phyloP scores from a whole-genome alignment of 2,888 invertebrate genomes.

The Unio delphinus region DNA sequence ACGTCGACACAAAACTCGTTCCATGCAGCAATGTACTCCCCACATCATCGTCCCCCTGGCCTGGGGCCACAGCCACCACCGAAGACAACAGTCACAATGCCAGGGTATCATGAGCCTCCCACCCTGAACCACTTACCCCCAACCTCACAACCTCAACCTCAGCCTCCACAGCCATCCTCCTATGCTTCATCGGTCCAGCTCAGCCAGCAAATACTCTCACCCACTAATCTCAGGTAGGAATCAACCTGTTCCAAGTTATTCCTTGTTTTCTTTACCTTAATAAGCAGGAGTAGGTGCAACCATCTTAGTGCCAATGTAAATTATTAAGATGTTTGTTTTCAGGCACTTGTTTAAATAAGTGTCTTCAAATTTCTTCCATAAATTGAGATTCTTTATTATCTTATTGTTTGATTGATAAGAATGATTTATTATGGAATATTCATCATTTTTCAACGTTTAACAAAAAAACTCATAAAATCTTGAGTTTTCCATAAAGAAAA shows the following conservation, averaged over 20 bases:
- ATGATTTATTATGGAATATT: too few relatives aligned
- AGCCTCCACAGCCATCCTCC: conserved; percentile 33
- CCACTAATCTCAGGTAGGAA: conserved; percentile 53
- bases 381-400: too few relatives aligned
- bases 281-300: too few relatives aligned
- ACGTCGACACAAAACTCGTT: conserved; percentile 36
- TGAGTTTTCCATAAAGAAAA: too few relatives aligned
- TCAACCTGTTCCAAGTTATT: neutral
- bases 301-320: too few relatives aligned
- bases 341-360: too few relatives aligned
- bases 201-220: conserved; percentile 49
- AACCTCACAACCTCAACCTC: conserved; percentile 30
- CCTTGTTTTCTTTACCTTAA: too few relatives aligned
- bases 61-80: conserved; percentile 23
- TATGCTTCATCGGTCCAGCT: conserved; percentile 42
- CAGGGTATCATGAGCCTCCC: conserved; percentile 58
- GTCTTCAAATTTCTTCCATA: too few relatives aligned
- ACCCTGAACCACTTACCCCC: conserved; percentile 55
- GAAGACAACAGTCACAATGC: conserved; percentile 23
- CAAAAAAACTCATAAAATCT: too few relatives aligned
- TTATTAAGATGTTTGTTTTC: too few relatives aligned
- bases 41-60: conserved; percentile 45
- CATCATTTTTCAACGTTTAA: too few relatives aligned
- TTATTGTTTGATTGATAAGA: too few relatives aligned
- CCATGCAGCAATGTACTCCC: conserved; percentile 50